Evolutionary conservation across 2,113 vertebrate genomes (phyloP).

Genomic region (Alexandromys fortis): DNA sequence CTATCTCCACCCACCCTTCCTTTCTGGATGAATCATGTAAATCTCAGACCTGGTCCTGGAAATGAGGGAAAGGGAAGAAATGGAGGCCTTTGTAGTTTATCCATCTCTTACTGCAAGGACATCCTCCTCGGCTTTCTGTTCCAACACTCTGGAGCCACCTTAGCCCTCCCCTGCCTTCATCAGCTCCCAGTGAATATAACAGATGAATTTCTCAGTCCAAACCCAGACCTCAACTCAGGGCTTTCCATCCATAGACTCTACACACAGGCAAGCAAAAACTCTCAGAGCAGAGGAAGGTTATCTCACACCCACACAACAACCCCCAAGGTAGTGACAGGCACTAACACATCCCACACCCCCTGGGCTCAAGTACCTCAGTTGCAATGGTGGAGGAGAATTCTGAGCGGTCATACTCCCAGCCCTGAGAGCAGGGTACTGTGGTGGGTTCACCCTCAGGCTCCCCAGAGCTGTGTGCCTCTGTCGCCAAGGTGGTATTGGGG

Average conservation of each 20-base stretch:
- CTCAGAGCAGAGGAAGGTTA: not conserved
- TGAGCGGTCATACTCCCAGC: constrained; percentile 91
- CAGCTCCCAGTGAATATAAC: not conserved
- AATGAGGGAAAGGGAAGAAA: not conserved
- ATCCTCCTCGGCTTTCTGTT: not conserved
- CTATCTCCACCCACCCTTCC: not conserved
- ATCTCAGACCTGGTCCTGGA: not conserved
- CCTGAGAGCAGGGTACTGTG: constrained; percentile 86
- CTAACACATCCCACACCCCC: not conserved
- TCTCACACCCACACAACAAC: not conserved
- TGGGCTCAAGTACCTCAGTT: constrained; percentile 87
- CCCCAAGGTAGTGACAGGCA: not conserved
- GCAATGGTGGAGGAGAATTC: constrained; percentile 91
- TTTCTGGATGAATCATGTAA: constrained; percentile 10
- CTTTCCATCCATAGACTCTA: not conserved
- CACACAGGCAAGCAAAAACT: not conserved
- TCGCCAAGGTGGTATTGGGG: constrained; percentile 82
- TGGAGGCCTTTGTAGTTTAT: not conserved
- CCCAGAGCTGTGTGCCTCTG: constrained; percentile 54
- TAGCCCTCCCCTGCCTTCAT: not conserved
- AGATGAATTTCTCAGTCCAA: not conserved
- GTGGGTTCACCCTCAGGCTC: constrained; percentile 61
- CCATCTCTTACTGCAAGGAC: not conserved
- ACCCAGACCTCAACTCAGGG: not conserved
- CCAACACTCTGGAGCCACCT: not conserved